Evolutionary conservation across 2,888 invertebrate genomes (phyloP).

Genomic region (Dorcus parallelipipedus): DNA sequence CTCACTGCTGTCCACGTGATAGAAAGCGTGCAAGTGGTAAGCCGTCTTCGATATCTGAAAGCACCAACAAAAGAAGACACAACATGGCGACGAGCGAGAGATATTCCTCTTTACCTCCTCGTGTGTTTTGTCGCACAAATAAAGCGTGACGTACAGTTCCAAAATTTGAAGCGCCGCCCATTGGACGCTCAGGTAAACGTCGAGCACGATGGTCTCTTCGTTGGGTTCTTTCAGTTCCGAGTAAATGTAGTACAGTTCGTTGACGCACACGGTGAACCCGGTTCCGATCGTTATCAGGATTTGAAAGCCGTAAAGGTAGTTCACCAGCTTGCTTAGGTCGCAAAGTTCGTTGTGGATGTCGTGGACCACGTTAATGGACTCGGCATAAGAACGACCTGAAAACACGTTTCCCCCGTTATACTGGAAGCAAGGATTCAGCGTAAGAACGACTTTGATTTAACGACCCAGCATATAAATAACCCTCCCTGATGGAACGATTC

Average conservation of each 20-base stretch:
- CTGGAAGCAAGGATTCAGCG: too few relatives aligned
- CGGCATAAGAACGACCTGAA: constrained; percentile 1
- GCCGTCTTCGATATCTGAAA: constrained; percentile 14
- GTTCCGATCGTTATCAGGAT: constrained; percentile 21
- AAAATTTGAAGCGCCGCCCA: constrained; percentile 23
- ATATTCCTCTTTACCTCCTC: constrained; percentile 1
- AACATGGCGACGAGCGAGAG: too few relatives aligned
- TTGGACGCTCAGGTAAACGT: constrained; percentile 24
- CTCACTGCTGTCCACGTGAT: constrained; percentile 2
- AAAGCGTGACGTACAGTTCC: constrained; percentile 20
- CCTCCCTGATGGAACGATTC: too few relatives aligned
- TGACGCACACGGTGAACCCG: constrained; percentile 22
- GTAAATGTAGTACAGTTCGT: constrained; percentile 22
- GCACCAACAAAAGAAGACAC: too few relatives aligned
- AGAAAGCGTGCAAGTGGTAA: constrained; percentile 11
- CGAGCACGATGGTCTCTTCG: constrained; percentile 4
- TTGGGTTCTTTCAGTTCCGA: not conserved
- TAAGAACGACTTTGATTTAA: too few relatives aligned
- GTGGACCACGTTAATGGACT: constrained; percentile 17
- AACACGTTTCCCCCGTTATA: not conserved
- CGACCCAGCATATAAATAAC: too few relatives aligned
- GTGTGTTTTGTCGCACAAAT: constrained; percentile 10
- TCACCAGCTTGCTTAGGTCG: constrained; percentile 17
- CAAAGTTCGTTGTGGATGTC: constrained; percentile 22
- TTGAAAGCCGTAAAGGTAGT: constrained; percentile 24